Base-by-base conservation (phyloP, 2,888 invertebrate species). In the Calliopum simillimum region DNA sequence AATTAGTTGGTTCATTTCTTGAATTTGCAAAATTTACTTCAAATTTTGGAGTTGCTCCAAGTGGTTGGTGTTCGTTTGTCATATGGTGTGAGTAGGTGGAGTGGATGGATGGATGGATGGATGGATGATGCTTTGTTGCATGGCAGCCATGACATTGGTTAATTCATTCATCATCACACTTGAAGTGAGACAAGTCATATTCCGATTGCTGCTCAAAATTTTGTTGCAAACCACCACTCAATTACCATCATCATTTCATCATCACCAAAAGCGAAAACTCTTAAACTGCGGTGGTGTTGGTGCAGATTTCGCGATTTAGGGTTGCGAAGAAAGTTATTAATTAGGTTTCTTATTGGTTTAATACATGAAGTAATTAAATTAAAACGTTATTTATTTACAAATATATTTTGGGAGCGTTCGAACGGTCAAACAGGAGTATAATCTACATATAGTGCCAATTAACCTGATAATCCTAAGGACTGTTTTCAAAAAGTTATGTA, bases 1-100 rank as follows among this genome's bases (percentile, higher is more conserved):
- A 69, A 69, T 69, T 69, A 69, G 69, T 69, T 69, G 62, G 63
- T 47, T 69, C 56, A 63, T 63, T 63, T 69, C 69, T 63, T 63
- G 62, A 62, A 62, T 44, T 49, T 49, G 61, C 43, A 56, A 66
- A 64, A 66, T 66, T 66, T 25, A 56, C 58, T 58, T 25, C n/a
- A 19, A 53, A 63, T 51, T 61, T 69, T 69, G 69, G 69, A 69
- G 63, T 12, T 11, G n/a, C 63, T 62, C 69, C 69, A 69, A 63
- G 41, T 12, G 23, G 33, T 44, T 25, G n/a, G 56, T n/a, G 44
- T 11, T 11, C 53, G 21, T 1, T 6, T 6, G 11, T 14, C 13
- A 55, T 13, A 33, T 55, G 55, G 55, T 55, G 23, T 33, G 33
- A 5, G 33, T 33, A 6, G 33, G 33, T 33, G 33, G 8, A 33